Evolutionary conservation across 2,888 invertebrate species (phyloP).

Genomic region (Pegoplata infirma): DNA sequence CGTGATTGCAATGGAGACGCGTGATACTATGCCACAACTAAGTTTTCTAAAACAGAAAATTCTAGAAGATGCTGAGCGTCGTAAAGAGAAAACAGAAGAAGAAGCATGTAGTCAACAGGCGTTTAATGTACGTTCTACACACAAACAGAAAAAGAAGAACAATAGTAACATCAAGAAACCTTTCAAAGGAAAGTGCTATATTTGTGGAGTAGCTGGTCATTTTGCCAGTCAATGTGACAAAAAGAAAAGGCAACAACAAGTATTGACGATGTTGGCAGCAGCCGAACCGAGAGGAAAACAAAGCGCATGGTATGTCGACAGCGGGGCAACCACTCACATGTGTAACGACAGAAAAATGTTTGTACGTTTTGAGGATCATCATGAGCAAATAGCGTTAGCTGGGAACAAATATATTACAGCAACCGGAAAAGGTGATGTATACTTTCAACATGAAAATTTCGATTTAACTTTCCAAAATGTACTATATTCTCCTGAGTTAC

Average conservation of each 20-base stretch:
- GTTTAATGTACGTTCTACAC: conserved; percentile 9
- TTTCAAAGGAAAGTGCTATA: neutral
- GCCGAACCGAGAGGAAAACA: too few relatives aligned
- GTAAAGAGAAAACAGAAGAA: conserved; percentile 23
- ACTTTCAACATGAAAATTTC: too few relatives aligned
- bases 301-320: neutral
- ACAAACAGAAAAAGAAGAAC: neutral
- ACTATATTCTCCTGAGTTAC: conserved; percentile 51
- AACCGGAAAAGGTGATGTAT: too few relatives aligned
- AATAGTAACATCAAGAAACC: neutral
- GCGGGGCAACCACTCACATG: too few relatives aligned
- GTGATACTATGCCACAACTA: conserved; percentile 48
- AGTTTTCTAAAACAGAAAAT: conserved; percentile 45
- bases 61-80: conserved; percentile 48
- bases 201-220: neutral
- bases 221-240: neutral
- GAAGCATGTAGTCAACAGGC: conserved; percentile 34
- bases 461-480: conserved; percentile 53
- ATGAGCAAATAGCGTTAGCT: conserved; percentile 50
- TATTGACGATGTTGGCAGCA: too few relatives aligned
- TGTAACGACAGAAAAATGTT: conserved; percentile 40
- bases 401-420: conserved; percentile 35
- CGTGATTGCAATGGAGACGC: too few relatives aligned
- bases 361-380: conserved; percentile 13
- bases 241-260: neutral